Conservation (phyloP, 2,888 invertebrate species). For the Crioceris asparagi region DNA sequence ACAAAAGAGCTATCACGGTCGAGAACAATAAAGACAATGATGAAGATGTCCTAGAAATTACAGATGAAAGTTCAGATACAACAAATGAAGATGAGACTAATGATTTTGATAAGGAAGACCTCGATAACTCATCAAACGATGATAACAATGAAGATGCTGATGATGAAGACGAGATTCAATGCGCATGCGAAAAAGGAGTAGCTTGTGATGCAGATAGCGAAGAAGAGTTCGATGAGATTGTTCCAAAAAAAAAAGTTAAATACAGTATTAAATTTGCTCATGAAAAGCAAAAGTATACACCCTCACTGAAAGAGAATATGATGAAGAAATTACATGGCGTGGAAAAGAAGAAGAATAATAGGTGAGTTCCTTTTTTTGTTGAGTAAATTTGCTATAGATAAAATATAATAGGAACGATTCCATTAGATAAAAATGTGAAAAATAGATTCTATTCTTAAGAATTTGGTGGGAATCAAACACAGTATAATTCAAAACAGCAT, state of each 20-base stretch:
- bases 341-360: slow-evolving; percentile 14
- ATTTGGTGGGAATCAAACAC: too few species aligned
- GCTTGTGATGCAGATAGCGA: not conserved
- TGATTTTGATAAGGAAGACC: not conserved
- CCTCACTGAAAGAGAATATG: too few species aligned
- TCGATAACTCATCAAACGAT: not conserved
- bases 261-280: slow-evolving; percentile 29
- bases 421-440: too few species aligned
- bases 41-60: not conserved
- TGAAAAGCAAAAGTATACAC: slow-evolving; percentile 24
- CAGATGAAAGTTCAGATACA: not conserved
- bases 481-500: too few species aligned
- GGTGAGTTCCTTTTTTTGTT: slow-evolving; percentile 16
- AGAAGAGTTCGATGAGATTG: slow-evolving; percentile 2
- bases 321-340: slow-evolving; percentile 25
- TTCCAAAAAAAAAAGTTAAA: slow-evolving; percentile 17
- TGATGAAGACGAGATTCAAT: slow-evolving; percentile 5
- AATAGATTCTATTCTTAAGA: too few species aligned
- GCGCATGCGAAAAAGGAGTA: not conserved
- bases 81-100: not conserved
- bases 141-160: slow-evolving; percentile 3
- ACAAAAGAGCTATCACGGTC: not conserved
- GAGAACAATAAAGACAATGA: not conserved
- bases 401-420: too few species aligned
- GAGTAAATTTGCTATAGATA: slow-evolving; percentile 2